Evolutionary conservation across 2,113 vertebrate genomes (phyloP).

Genomic region (Okapia johnstoni): DNA sequence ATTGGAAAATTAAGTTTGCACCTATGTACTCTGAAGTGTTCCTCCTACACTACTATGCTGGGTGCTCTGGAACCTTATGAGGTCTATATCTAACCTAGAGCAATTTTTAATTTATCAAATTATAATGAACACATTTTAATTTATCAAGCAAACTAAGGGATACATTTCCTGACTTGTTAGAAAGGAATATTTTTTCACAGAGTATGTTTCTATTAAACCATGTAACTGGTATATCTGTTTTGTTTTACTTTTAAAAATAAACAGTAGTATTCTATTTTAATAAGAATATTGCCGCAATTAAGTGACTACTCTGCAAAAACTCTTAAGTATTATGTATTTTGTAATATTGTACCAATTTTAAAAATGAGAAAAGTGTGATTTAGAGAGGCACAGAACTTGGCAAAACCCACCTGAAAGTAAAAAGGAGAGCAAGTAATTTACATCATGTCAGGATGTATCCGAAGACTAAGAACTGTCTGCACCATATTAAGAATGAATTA

Average conservation of each 20-base stretch:
- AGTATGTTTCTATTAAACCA: neutral
- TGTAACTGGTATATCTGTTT: neutral
- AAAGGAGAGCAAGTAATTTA: neutral
- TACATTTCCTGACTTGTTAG: neutral
- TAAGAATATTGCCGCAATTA: neutral
- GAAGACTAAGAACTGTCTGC: neutral
- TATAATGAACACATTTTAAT: neutral
- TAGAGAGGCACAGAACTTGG: neutral
- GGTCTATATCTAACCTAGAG: neutral
- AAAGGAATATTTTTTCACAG: neutral
- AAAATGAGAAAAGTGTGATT: neutral
- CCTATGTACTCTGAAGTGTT: neutral
- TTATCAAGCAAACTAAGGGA: neutral
- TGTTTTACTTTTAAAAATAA: neutral
- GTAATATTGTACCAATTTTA: neutral
- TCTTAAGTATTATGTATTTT: neutral
- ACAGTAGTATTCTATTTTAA: neutral
- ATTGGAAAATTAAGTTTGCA: neutral
- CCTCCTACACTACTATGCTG: neutral
- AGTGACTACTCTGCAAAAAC: neutral
- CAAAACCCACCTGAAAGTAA: neutral
- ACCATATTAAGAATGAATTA: neutral
- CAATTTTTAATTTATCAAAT: neutral
- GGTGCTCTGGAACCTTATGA: neutral
- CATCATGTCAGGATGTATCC: neutral